Evolutionary conservation across 2,888 invertebrate species (phyloP), one percentile per base, ranked within the genome.

Genomic region (Chydorus sphaericus): DNA sequence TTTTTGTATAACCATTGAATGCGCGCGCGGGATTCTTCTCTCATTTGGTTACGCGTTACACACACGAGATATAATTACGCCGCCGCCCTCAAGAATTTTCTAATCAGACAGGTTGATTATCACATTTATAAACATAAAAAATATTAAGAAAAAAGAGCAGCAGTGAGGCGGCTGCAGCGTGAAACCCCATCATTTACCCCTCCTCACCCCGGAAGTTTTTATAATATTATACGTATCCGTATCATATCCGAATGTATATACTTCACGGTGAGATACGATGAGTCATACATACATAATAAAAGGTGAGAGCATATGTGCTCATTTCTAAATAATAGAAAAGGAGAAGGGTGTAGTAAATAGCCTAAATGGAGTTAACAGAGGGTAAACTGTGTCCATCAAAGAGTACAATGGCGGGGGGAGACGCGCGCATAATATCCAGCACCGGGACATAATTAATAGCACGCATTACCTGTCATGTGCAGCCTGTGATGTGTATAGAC

Each of bases 11-110:
- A 39, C 39, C 39, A 18, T n/a, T 44, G 28, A 44, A 44, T 44
- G 23, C 44, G 28, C 44, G 44, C 44, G 44, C 44, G 44, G 44
- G 44, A 44, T 44, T n/a, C n/a, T n/a, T n/a, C n/a, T n/a, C 44
- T 44, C 44, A 44, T 44, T 44, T 44, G 44, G 44, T 44, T 44
- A 44, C 44, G 44, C n/a, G n/a, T n/a, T n/a, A n/a, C n/a, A n/a
- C n/a, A n/a, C n/a, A 28, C 44, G 28, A 23, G 44, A 44, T 44
- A 44, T 44, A 44, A 44, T 44, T 44, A 44, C n/a, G n/a, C 44
- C 44, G 23, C 44, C 26, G 44, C 28, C 44, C 26, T 44, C 26
- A 3, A 16, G 8, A 39, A n/a, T 16, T 16, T 39, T 39, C 39
- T 39, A 39, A 39, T 39, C 39, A 39, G 39, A 39, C 39, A 39